A percentile compares a stretch with the other conserved stretches of the same genome.
phyloP scores from a whole-genome alignment of 2,113 vertebrate genomes.

The Ptychochromis oligacanthus region DNA sequence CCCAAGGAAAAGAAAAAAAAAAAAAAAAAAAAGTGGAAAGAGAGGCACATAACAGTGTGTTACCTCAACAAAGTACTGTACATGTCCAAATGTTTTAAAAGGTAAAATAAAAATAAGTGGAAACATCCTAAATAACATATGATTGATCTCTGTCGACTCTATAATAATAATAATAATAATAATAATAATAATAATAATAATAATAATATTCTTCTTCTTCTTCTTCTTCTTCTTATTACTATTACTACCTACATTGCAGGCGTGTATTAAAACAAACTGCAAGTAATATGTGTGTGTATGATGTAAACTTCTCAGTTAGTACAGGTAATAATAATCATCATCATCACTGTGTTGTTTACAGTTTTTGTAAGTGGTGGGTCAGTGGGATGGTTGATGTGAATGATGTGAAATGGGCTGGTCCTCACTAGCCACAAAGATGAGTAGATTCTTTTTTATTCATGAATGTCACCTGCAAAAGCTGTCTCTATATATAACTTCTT shows the following conservation, averaged over 20 bases:
- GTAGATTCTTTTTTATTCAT: neutral
- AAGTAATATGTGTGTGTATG: neutral
- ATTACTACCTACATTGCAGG: too few species aligned
- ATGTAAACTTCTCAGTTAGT: neutral
- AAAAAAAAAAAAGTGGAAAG: too few species aligned
- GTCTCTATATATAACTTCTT: fast-evolving
- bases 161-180: too few species aligned
- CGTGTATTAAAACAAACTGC: neutral
- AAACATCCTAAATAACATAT: too few species aligned
- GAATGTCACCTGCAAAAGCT: neutral
- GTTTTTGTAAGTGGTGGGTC: too few species aligned
- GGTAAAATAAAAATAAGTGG: neutral
- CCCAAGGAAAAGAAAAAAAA: too few species aligned
- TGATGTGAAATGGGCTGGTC: too few species aligned
- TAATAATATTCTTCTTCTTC: too few species aligned
- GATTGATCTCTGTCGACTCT: too few species aligned
- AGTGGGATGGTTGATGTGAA: neutral
- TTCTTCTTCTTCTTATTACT: too few species aligned
- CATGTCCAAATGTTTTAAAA: neutral
- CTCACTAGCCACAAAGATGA: too few species aligned
- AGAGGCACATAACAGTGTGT: neutral
- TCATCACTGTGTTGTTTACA: neutral
- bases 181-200: too few species aligned
- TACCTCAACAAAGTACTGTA: neutral
- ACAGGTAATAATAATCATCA: neutral